Evolutionary conservation across 2,888 invertebrate genomes (phyloP).

Genomic region (Callosobruchus maculatus): DNA sequence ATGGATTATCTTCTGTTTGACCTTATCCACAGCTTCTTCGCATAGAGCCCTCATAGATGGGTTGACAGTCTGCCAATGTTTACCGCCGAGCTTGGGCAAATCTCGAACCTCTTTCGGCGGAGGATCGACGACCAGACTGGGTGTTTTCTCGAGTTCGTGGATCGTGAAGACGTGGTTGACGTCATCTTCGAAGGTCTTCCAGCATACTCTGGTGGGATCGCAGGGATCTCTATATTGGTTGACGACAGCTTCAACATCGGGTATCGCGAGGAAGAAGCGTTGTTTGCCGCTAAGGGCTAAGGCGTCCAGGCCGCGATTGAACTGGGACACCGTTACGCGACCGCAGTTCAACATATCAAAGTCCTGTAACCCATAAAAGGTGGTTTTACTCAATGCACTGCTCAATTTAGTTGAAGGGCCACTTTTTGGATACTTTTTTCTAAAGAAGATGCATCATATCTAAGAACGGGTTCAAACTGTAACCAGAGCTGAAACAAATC

Average conservation of each 20-base stretch:
- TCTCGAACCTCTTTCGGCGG: constrained; percentile 55
- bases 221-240: constrained; percentile 69
- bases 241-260: constrained; percentile 62
- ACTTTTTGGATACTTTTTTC: too few relatives aligned
- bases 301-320: constrained; percentile 65
- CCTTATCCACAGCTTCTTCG: constrained; percentile 60
- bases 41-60: constrained; percentile 40
- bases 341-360: constrained; percentile 69
- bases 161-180: constrained; percentile 61
- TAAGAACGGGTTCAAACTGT: too few relatives aligned
- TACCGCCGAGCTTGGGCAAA: constrained; percentile 50
- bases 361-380: constrained; percentile 56
- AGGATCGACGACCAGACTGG: constrained; percentile 54
- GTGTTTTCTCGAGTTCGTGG: constrained; percentile 61
- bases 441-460: too few relatives aligned
- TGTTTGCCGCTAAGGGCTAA: constrained; percentile 61
- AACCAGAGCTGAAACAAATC: too few relatives aligned
- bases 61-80: constrained; percentile 49
- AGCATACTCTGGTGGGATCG: constrained; percentile 64
- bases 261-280: constrained; percentile 55
- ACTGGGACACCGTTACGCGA: constrained; percentile 65
- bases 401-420: too few relatives aligned
- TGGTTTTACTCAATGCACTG: too few relatives aligned
- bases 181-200: constrained; percentile 75
- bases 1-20: constrained; percentile 59